A percentile compares a stretch with the other conserved stretches of the same genome.
phyloP scores from a whole-genome alignment of 2,797 vertebrate genomes.

The Enteromius afrohamiltoni region DNA sequence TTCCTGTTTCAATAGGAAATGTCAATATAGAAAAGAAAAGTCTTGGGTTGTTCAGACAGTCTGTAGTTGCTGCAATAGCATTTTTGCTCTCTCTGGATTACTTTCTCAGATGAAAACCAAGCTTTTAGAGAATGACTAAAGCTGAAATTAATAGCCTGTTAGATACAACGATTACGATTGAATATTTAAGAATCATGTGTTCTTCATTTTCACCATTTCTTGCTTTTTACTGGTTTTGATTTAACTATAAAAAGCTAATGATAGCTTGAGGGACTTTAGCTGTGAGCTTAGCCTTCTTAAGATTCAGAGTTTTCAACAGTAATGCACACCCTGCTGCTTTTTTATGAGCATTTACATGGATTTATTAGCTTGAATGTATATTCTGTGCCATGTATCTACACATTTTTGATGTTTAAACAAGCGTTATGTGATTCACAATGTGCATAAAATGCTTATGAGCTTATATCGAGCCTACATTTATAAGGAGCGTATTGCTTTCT shows the following conservation, averaged over 20 bases:
- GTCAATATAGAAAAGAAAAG: conserved; percentile 4
- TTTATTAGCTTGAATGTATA: conserved; percentile 47
- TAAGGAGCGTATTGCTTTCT: conserved; percentile 41
- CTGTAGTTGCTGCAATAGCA: not conserved
- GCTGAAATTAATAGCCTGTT: not conserved
- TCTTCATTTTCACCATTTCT: conserved; percentile 2
- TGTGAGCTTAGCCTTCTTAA: conserved; percentile 23
- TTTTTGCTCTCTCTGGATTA: not conserved
- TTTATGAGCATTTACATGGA: conserved; percentile 39
- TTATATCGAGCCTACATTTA: conserved; percentile 46
- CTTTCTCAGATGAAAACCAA: not conserved
- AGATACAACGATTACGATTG: not conserved
- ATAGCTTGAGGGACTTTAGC: conserved; percentile 39
- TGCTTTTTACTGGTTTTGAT: conserved; percentile 32
- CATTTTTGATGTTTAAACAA: conserved; percentile 51
- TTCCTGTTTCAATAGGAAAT: not conserved
- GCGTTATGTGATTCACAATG: conserved; percentile 48
- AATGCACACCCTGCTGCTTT: conserved; percentile 46
- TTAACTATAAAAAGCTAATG: conserved; percentile 39
- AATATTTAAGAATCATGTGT: conserved; percentile 25
- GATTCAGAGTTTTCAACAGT: conserved; percentile 48
- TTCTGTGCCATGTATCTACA: conserved; percentile 47
- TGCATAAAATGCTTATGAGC: conserved; percentile 47
- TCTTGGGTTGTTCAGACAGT: not conserved
- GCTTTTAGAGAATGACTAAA: not conserved